Percentiles rank a stretch among this genome's conserved stretches.
Evolutionary conservation across 2,888 invertebrate species (phyloP).

Genomic region (Drosophila melanosoma): DNA sequence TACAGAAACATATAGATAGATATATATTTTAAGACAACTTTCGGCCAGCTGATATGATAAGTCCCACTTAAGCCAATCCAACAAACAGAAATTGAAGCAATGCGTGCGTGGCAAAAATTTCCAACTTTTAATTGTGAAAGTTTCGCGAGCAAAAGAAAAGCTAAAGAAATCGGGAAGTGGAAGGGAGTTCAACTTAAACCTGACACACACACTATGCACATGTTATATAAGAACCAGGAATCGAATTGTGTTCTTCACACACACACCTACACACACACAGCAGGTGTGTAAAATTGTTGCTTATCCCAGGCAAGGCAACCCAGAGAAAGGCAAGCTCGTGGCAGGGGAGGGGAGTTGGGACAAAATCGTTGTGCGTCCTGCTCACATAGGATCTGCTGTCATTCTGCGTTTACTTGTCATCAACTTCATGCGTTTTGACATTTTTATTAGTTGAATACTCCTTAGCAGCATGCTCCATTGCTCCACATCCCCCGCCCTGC

Average conservation of each 20-base stretch:
- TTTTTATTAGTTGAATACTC: conserved; percentile 82
- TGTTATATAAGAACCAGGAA: conserved; percentile 7
- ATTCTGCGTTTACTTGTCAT: conserved; percentile 78
- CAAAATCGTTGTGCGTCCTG: conserved; percentile 23
- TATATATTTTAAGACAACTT: conserved; percentile 39
- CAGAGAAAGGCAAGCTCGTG: conserved; percentile 4
- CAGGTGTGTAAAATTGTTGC: conserved; percentile 76
- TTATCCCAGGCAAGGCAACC: conserved; percentile 16
- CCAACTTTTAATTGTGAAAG: conserved; percentile 79
- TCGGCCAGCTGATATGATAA: conserved; percentile 65
- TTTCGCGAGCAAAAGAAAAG: conserved; percentile 33
- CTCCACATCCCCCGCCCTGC: conserved; percentile 9
- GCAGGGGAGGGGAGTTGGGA: conserved; percentile 2
- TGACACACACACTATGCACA: conserved; percentile 24
- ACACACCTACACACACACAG: conserved; percentile 43
- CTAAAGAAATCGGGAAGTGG: background rate
- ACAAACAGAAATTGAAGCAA: conserved; percentile 62
- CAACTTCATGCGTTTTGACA: conserved; percentile 82
- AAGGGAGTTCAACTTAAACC: conserved; percentile 32
- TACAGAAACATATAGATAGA: conserved; percentile 5
- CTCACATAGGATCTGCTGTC: conserved; percentile 46
- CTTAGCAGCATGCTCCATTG: conserved; percentile 81
- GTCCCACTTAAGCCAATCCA: conserved; percentile 76
- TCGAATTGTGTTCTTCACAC: conserved; percentile 13
- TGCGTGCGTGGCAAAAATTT: conserved; percentile 61